Base-by-base conservation (phyloP, 1,140 invertebrate genomes). In the Lepidurus packardi region DNA sequence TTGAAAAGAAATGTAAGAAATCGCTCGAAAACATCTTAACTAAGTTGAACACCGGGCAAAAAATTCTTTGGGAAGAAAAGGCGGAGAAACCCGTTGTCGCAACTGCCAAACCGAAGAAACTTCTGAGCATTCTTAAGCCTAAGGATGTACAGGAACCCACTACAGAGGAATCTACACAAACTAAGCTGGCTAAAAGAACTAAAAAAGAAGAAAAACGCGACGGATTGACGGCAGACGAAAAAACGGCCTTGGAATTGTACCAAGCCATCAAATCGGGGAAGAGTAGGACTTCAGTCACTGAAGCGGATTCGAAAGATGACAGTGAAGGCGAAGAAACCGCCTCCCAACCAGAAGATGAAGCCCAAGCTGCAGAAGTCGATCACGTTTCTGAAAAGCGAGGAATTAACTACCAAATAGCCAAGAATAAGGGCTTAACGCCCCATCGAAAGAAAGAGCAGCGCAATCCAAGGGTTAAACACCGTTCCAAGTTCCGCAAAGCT, bases 401-500 rank as follows among this genome's bases (percentile, higher is more conserved):
- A 76, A 97, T 98, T 81, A 97, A 92, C 21, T 95, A 95, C 84
- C 89, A 96, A 89, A 98, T 98, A 82, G 90, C 92, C 9, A 98
- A 98, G 85, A 98, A 98, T 83, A 97, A 96, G 86, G 96, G 96
- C 53, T 87, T 98, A 1, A 96, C 92, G 53, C 93, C 95, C 11
- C 88, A 91, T 80, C 90, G 94, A 78, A 96, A 94, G 83, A 97
- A 96, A 84, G 94, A 96, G 83, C 89, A 91, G 81, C 89, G 94
- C 80, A 98, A 98, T 90, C 96, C 96, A 0, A 88, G 96, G 82
- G 95, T 98, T 0, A 96, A 96, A 84, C 92, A 97, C 85, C 92
- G 92, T 81, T 91, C 92, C 79, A 98, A 98, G 84, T 98, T 90
- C 84, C 89, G 92, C 75, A 97, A 96, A 85, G 96, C 96, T 0